Conservation (phyloP, 2,888 invertebrate genomes). For the Amaurobius ferox region DNA sequence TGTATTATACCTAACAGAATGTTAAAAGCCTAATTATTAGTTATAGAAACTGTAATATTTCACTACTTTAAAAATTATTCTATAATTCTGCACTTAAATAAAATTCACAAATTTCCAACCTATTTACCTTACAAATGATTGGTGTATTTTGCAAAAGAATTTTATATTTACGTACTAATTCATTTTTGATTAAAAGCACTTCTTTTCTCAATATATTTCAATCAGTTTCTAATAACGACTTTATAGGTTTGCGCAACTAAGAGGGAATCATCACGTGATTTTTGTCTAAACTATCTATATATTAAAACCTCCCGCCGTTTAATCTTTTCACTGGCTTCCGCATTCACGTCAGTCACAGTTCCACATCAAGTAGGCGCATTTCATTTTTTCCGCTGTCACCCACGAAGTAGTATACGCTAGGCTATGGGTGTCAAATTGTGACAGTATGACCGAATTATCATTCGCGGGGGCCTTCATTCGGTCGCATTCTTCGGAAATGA, state of each 20-base stretch:
- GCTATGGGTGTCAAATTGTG: slow-evolving; percentile 43
- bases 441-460: slow-evolving; percentile 46
- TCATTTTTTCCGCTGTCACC: slow-evolving; percentile 15
- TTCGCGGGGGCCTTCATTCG: slow-evolving; percentile 42
- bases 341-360: slow-evolving; percentile 11
- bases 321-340: background rate
- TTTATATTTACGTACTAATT: too few species aligned
- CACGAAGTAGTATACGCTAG: background rate
- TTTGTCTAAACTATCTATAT: background rate
- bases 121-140: too few species aligned
- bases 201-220: too few species aligned
- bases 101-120: too few species aligned
- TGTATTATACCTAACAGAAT: too few species aligned
- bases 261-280: background rate
- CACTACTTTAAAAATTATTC: too few species aligned
- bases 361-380: background rate
- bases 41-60: too few species aligned
- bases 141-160: too few species aligned
- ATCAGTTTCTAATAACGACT: background rate
- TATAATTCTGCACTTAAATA: too few species aligned
- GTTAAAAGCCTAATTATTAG: too few species aligned
- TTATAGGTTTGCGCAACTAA: background rate
- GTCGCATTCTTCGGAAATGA: slow-evolving; percentile 62
- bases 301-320: background rate
- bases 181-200: too few species aligned